Evolutionary conservation across 2,113 vertebrate species (phyloP).

Genomic region (Notothenia rossii): DNA sequence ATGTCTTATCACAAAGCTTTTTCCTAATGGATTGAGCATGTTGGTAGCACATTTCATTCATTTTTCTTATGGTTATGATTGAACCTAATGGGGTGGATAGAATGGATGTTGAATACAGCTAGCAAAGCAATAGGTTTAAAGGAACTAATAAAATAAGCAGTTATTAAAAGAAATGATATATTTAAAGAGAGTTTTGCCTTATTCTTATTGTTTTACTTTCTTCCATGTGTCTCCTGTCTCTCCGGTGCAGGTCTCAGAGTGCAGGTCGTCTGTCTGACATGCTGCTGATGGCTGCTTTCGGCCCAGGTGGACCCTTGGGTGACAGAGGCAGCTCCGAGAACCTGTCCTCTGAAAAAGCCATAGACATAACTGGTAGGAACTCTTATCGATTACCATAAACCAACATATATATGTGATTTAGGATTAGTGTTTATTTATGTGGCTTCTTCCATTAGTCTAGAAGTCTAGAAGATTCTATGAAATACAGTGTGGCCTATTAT

Average conservation of each 20-base stretch:
- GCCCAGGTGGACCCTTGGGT: constrained; percentile 86
- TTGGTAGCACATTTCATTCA: not conserved
- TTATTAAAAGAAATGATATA: not conserved
- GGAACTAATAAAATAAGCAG: not conserved
- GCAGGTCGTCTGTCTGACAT: constrained; percentile 94
- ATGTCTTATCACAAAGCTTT: not conserved
- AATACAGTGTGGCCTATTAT: too few species aligned
- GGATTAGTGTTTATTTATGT: not conserved
- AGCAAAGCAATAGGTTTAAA: not conserved
- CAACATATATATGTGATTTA: not conserved
- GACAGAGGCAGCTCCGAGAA: constrained; percentile 91
- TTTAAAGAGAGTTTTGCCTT: not conserved
- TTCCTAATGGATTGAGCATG: not conserved
- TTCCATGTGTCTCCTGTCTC: not conserved
- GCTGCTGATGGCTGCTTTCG: constrained; percentile 95
- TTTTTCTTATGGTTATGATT: not conserved
- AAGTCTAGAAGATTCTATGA: too few species aligned
- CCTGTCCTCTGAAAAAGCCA: constrained; percentile 90
- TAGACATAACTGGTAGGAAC: constrained; percentile 89
- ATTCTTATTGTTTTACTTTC: not conserved
- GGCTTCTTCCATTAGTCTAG: not conserved
- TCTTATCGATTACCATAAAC: not conserved
- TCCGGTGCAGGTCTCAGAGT: constrained; percentile 89
- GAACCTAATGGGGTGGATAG: not conserved
- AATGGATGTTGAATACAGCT: not conserved